Conservation (phyloP, 2,113 vertebrate species). For the Sphaerodactylus townsendi region DNA sequence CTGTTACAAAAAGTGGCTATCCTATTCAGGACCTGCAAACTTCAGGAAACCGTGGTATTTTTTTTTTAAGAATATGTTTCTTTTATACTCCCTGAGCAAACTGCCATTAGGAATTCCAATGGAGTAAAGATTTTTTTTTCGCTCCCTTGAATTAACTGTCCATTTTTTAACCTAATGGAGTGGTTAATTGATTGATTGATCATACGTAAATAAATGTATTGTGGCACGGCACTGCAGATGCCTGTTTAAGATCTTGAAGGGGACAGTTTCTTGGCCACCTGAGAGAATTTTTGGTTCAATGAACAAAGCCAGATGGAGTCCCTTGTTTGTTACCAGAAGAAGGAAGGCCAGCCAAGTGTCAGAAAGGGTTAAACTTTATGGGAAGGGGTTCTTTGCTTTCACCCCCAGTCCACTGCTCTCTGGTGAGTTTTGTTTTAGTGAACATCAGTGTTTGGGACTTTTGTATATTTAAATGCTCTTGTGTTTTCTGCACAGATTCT, state of each 20-base stretch:
- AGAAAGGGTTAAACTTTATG: not conserved
- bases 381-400: not conserved
- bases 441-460: not conserved
- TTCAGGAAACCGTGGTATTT: not conserved
- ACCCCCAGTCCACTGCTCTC: not conserved
- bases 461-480: not conserved
- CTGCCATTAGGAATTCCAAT: not conserved
- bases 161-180: slow-evolving; percentile 7
- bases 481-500: not conserved
- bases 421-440: not conserved
- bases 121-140: not conserved
- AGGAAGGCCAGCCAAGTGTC: not conserved
- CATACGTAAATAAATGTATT: not conserved
- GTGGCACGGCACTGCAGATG: not conserved
- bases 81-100: not conserved
- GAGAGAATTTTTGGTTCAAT: not conserved
- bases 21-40: not conserved
- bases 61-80: not conserved
- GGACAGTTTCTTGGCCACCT: not conserved
- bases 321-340: not conserved
- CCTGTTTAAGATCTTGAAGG: not conserved
- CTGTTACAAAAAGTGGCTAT: not conserved
- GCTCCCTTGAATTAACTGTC: not conserved
- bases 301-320: not conserved
- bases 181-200: slow-evolving; percentile 21